phyloP scores from a whole-genome alignment of 23 tunicate species.

The Corella eumyota region DNA sequence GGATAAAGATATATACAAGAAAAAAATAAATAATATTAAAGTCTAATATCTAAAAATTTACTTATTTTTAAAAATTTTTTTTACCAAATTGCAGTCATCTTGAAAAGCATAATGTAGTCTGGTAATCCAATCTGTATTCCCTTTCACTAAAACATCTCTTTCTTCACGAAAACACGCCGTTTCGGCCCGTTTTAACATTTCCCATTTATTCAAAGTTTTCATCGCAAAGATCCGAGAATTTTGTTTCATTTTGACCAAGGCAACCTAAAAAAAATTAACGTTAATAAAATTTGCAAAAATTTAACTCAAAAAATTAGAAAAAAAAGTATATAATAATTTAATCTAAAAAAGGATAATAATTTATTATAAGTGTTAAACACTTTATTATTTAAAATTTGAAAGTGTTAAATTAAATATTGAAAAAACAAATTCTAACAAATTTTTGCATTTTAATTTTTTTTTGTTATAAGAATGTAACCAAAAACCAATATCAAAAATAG shows the following conservation, averaged over 20 bases:
- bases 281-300: too few relatives aligned
- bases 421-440: too few relatives aligned
- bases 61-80: slow-evolving; percentile 10
- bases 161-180: slow-evolving; percentile 88
- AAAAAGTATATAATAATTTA: not conserved
- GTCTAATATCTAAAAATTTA: too few relatives aligned
- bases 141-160: slow-evolving; percentile 91
- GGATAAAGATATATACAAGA: too few relatives aligned
- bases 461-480: too few relatives aligned
- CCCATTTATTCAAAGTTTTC: slow-evolving; percentile 97
- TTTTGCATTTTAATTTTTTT: too few relatives aligned
- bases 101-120: slow-evolving; percentile 93
- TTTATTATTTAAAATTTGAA: too few relatives aligned
- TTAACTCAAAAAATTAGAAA: too few relatives aligned
- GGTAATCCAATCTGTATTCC: slow-evolving; percentile 83
- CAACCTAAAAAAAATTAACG: slow-evolving; percentile 60
- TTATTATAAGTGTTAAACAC: not conserved
- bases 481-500: too few relatives aligned
- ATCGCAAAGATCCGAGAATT: slow-evolving; percentile 80
- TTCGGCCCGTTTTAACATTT: slow-evolving; percentile 94
- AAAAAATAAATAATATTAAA: too few relatives aligned
- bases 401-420: too few relatives aligned
- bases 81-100: slow-evolving; percentile 89
- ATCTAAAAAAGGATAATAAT: not conserved
- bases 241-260: slow-evolving; percentile 86